Conservation (phyloP, 2,113 vertebrate genomes). For the Pterophyllum scalare region DNA sequence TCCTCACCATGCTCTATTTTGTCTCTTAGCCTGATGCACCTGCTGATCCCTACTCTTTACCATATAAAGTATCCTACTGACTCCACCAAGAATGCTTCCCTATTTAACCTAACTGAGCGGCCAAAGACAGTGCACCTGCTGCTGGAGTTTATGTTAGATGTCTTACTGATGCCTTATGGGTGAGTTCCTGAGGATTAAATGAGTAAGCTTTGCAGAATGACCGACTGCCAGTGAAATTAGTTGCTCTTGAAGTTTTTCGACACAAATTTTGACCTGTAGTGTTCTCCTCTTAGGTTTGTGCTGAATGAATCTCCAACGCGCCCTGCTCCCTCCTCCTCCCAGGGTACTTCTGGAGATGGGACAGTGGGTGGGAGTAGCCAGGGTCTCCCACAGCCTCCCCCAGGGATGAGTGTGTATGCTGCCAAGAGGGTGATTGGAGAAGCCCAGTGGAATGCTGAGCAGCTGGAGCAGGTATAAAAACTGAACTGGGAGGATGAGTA, state of each 20-base stretch:
- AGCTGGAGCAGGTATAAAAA: slow-evolving; percentile 90
- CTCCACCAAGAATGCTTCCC: slow-evolving; percentile 86
- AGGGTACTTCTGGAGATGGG: slow-evolving; percentile 80
- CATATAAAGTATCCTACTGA: slow-evolving; percentile 96
- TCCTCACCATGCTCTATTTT: background rate
- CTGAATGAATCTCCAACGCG: slow-evolving; percentile 93
- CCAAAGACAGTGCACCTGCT: slow-evolving; percentile 97
- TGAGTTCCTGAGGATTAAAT: slow-evolving; percentile 65
- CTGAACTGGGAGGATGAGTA: background rate
- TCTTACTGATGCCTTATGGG: slow-evolving; percentile 99
- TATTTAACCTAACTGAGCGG: slow-evolving; percentile 95
- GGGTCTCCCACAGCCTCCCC: slow-evolving; percentile 93
- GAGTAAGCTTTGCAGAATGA: background rate
- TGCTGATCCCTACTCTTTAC: slow-evolving; percentile 97
- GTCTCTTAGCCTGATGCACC: slow-evolving; percentile 94
- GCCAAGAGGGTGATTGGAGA: slow-evolving; percentile 97
- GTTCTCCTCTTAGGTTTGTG: slow-evolving; percentile 84
- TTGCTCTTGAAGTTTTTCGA: background rate
- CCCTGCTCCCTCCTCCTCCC: slow-evolving; percentile 84
- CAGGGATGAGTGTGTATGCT: slow-evolving; percentile 97
- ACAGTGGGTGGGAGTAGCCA: slow-evolving; percentile 72
- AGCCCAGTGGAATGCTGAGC: slow-evolving; percentile 94
- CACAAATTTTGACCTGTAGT: background rate
- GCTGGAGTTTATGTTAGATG: slow-evolving; percentile 98
- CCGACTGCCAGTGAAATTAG: background rate